Percentiles rank a stretch among this genome's conserved stretches.
Conservation (phyloP, 2,113 vertebrate genomes). For the Oreocharis arfaki region DNA sequence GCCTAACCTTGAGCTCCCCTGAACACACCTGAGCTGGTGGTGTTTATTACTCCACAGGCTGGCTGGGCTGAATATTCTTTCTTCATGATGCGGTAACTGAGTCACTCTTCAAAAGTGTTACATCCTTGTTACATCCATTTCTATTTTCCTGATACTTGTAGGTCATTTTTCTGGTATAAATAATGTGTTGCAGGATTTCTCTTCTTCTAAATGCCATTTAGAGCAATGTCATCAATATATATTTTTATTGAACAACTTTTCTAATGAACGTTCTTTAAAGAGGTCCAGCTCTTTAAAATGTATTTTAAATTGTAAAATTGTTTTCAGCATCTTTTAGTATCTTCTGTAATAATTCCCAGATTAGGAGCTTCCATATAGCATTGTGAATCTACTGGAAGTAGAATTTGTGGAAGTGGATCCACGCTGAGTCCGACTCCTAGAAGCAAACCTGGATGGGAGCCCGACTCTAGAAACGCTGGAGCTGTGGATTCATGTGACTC, state of each 20-base stretch:
- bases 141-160: neutral
- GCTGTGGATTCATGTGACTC: fast-evolving
- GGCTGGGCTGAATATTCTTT: neutral
- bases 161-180: neutral
- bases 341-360: neutral
- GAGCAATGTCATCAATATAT: neutral
- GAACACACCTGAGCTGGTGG: neutral
- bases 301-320: neutral
- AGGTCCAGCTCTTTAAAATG: neutral
- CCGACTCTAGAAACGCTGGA: neutral
- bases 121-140: neutral
- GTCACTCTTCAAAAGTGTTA: neutral
- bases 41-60: neutral
- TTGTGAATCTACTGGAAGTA: neutral
- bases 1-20: neutral
- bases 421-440: neutral
- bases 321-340: neutral
- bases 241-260: neutral
- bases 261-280: neutral
- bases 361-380: neutral
- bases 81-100: neutral
- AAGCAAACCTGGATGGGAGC: neutral
- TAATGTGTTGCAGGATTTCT: neutral
- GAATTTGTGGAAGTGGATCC: neutral
- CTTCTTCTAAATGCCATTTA: neutral